Conservation (phyloP, 2,113 vertebrate species). For the Cinclus cinclus region DNA sequence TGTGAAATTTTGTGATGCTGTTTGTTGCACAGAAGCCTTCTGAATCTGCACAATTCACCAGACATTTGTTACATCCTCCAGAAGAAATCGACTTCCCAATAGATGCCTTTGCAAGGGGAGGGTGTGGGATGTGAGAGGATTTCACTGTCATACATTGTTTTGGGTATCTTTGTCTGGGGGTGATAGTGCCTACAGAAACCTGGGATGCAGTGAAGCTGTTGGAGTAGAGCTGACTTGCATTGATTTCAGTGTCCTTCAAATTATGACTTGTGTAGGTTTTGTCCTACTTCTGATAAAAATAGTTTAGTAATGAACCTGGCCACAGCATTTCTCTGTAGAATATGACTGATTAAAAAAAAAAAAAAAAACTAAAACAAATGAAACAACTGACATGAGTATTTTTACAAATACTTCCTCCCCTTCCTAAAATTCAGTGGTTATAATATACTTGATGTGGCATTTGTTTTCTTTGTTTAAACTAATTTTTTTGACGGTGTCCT, state of each 20-base stretch:
- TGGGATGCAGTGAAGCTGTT: background rate
- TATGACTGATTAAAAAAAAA: background rate
- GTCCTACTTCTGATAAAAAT: background rate
- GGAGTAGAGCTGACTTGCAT: background rate
- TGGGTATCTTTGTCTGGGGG: background rate
- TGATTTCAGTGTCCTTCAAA: background rate
- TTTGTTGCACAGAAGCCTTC: background rate
- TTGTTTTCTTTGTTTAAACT: background rate
- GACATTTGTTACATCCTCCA: background rate
- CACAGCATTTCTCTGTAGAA: background rate
- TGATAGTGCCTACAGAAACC: background rate
- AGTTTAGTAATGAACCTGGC: background rate
- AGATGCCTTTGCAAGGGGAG: background rate
- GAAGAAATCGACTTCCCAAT: background rate
- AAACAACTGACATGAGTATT: background rate
- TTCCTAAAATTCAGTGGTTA: background rate
- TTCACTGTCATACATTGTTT: background rate
- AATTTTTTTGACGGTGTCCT: background rate
- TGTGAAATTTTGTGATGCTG: background rate
- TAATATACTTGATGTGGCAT: background rate
- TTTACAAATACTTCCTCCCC: background rate
- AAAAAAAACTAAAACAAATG: background rate
- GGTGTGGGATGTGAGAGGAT: fast-evolving
- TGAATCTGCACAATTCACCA: background rate
- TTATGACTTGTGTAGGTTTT: background rate